Percentiles rank a stretch among this genome's conserved stretches.
These are phyloP conservation scores for Petrolisthes manimaculis DNA, from an alignment of 2,888 invertebrate species.

Conservation along the genomic window DNA sequence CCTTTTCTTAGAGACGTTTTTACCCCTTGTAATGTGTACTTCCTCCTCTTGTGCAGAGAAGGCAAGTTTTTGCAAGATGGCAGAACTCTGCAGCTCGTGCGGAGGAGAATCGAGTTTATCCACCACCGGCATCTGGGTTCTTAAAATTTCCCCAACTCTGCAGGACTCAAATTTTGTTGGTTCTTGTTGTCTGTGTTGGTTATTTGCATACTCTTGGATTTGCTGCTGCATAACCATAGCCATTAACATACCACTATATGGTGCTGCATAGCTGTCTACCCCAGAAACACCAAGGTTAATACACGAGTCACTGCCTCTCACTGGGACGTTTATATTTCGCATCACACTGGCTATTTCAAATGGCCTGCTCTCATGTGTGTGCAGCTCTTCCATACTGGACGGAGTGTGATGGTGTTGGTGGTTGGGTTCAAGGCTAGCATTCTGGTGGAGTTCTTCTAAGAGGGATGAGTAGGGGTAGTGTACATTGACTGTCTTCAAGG, in stretches of 20 bases:
- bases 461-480: slow-evolving; percentile 49
- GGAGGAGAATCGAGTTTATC: slow-evolving; percentile 28
- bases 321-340: slow-evolving; percentile 34
- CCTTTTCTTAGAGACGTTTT: neutral
- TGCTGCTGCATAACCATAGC: slow-evolving; percentile 29
- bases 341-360: slow-evolving; percentile 41
- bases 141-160: slow-evolving; percentile 42
- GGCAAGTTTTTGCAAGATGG: slow-evolving; percentile 34
- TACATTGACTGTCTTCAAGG: slow-evolving; percentile 24
- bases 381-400: slow-evolving; percentile 6
- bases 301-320: neutral
- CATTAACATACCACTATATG: slow-evolving; percentile 37
- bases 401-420: slow-evolving; percentile 5
- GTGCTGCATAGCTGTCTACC: neutral
- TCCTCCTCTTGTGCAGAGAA: slow-evolving; percentile 24
- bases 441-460: slow-evolving; percentile 47
- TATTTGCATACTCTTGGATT: slow-evolving; percentile 21
- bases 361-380: neutral
- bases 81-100: slow-evolving; percentile 29
- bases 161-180: neutral
- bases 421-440: slow-evolving; percentile 9
- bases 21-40: too few species aligned
- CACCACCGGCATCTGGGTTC: slow-evolving; percentile 24
- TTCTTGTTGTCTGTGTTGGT: neutral
- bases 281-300: neutral